Evolutionary conservation across 2,888 invertebrate genomes (phyloP).

Genomic region (Rhagonycha lutea): DNA sequence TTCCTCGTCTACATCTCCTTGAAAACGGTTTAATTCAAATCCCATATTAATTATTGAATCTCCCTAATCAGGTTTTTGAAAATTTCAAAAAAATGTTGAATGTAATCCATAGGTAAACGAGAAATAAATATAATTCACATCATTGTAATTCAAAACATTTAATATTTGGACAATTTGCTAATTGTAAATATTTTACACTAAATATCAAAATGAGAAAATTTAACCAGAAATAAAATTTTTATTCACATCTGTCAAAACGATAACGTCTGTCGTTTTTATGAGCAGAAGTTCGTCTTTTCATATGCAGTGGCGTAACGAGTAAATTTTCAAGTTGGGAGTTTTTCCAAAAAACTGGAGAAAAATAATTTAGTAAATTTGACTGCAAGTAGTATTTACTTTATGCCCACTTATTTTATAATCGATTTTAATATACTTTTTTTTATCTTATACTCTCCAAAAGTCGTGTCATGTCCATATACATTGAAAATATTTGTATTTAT

Average conservation of each 20-base stretch:
- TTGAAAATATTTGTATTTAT: too few relatives aligned
- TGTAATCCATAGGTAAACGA: not conserved
- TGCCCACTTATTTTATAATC: too few relatives aligned
- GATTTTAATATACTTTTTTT: too few relatives aligned
- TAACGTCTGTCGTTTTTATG: not conserved
- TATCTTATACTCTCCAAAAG: too few relatives aligned
- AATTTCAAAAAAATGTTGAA: not conserved
- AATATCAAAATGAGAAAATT: not conserved
- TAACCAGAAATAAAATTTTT: not conserved
- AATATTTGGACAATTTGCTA: not conserved
- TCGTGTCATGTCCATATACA: too few relatives aligned
- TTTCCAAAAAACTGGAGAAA: too few relatives aligned
- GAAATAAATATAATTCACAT: not conserved
- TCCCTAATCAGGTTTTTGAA: not conserved
- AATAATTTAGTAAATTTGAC: too few relatives aligned
- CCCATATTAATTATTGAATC: constrained; percentile 69
- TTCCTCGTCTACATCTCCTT: constrained; percentile 96
- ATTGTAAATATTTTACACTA: not conserved
- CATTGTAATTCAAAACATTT: not conserved
- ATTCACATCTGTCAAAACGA: not conserved
- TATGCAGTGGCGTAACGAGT: not conserved
- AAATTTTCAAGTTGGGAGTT: too few relatives aligned
- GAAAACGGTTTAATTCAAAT: constrained; percentile 91
- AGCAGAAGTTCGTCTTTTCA: not conserved
- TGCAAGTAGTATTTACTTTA: too few relatives aligned